Conservation (phyloP, 2,888 invertebrate species). For the Andrena marginata region DNA sequence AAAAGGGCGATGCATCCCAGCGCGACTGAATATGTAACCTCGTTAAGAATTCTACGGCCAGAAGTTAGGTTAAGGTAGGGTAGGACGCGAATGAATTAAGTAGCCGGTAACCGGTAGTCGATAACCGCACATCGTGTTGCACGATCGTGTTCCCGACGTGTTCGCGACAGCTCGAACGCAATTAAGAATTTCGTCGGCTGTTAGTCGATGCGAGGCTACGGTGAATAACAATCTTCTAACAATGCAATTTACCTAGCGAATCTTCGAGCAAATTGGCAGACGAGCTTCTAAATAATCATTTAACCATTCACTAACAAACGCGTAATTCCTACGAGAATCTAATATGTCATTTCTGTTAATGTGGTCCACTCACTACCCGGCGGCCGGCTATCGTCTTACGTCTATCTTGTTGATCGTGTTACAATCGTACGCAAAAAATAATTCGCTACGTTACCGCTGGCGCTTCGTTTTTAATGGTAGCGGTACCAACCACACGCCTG, state of each 20-base stretch:
- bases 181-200: not conserved
- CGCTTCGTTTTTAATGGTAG: constrained; percentile 33
- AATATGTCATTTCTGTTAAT: constrained; percentile 46
- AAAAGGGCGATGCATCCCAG: constrained; percentile 41
- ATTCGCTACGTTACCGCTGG: constrained; percentile 36
- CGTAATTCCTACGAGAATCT: constrained; percentile 33
- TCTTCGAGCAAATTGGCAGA: constrained; percentile 44
- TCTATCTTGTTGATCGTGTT: constrained; percentile 1
- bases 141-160: not conserved
- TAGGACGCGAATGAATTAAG: constrained; percentile 9
- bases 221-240: not conserved
- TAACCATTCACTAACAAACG: constrained; percentile 40
- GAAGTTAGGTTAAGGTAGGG: constrained; percentile 53
- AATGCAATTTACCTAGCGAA: constrained; percentile 44
- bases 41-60: constrained; percentile 16
- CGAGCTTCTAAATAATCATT: constrained; percentile 31
- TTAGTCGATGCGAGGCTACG: not conserved
- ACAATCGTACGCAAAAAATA: constrained; percentile 46
- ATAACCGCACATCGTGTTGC: constrained; percentile 6
- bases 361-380: constrained; percentile 15
- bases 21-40: constrained; percentile 39
- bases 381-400: too few relatives aligned
- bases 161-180: not conserved
- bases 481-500: constrained; percentile 23
- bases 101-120: constrained; percentile 53